A percentile compares a stretch with the other conserved stretches of the same genome.
phyloP scores from a whole-genome alignment of 1,140 invertebrate species.

The Euura saliciscinereae region DNA sequence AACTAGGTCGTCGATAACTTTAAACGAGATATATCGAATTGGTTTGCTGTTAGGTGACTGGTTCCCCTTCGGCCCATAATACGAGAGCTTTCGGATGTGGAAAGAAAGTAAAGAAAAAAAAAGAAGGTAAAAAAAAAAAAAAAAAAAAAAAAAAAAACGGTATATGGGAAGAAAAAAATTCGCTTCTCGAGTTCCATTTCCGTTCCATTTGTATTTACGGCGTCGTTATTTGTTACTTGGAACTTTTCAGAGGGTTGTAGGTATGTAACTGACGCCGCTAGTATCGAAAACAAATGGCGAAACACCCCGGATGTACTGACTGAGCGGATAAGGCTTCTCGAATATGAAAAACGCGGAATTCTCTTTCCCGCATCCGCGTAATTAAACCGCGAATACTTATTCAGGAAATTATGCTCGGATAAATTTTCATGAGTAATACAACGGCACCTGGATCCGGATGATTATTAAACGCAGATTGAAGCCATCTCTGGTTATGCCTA shows the following conservation, averaged over 20 bases:
- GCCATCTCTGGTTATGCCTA: too few species aligned
- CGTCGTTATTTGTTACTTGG: constrained; percentile 3
- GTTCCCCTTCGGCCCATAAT: too few species aligned
- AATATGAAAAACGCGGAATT: too few species aligned
- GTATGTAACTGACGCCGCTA: not conserved
- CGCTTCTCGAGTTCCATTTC: not conserved
- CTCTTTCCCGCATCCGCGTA: too few species aligned
- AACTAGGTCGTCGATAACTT: constrained; percentile 5
- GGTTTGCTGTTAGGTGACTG: not conserved
- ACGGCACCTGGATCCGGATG: too few species aligned
- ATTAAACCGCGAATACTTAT: too few species aligned
- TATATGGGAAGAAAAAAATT: not conserved
- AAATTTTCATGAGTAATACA: too few species aligned
- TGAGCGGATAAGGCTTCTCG: too few species aligned
- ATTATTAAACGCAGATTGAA: too few species aligned
- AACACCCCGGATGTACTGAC: too few species aligned
- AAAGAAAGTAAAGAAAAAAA: not conserved
- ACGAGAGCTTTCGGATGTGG: not conserved
- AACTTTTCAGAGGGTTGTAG: not conserved
- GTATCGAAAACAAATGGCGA: constrained; percentile 1
- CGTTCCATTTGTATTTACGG: constrained; percentile 3
- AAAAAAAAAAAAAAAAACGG: not conserved
- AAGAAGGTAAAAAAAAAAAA: not conserved
- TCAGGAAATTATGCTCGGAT: too few species aligned
- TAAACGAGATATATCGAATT: constrained; percentile 5